Conservation (phyloP, 2,888 invertebrate genomes). For the Leptopilina myrica region DNA sequence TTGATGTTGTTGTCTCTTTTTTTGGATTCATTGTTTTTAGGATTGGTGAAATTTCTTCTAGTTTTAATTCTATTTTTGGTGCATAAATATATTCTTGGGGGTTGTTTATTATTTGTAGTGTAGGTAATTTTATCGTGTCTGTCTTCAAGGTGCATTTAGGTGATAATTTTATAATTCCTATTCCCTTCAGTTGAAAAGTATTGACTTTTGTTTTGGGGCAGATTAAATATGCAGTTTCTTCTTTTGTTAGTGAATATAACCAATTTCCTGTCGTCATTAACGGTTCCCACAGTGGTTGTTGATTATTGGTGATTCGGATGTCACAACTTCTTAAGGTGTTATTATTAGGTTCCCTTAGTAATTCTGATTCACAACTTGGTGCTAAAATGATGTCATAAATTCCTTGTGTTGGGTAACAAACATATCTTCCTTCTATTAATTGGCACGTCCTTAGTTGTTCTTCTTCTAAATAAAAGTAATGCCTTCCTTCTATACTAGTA, state of each 20-base stretch:
- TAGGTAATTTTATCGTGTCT: neutral
- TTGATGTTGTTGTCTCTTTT: too few relatives aligned
- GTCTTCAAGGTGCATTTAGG: neutral
- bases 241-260: neutral
- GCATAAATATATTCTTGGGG: neutral
- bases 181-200: neutral
- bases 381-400: neutral
- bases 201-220: neutral
- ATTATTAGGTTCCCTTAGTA: neutral
- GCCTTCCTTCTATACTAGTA: too few relatives aligned
- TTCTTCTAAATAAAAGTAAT: too few relatives aligned
- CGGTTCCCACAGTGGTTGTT: neutral
- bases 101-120: neutral
- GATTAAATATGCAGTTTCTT: neutral
- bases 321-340: neutral
- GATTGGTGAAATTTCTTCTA: neutral
- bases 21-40: too few relatives aligned
- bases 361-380: neutral
- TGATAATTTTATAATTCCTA: neutral
- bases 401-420: too few relatives aligned
- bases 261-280: neutral
- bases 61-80: neutral
- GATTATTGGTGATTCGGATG: neutral
- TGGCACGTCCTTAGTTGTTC: too few relatives aligned
- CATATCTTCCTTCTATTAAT: too few relatives aligned